A percentile compares a stretch with the other conserved stretches of the same genome.
Conservation (phyloP, 2,113 vertebrate genomes). For the Bolborhynchus lineola region DNA sequence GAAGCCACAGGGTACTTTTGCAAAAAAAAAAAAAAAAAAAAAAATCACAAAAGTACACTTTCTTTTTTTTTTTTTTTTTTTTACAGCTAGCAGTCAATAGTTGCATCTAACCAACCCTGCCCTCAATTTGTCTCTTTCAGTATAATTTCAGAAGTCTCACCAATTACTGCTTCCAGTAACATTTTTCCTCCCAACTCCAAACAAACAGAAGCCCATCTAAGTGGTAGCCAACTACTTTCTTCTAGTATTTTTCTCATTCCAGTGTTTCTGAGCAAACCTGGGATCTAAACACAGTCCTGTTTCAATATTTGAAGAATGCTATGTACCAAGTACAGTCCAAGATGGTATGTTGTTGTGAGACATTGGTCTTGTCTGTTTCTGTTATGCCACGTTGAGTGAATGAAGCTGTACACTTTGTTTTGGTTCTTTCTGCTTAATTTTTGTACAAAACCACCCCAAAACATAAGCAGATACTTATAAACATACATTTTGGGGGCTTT, state of each 20-base stretch:
- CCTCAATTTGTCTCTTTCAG: neutral
- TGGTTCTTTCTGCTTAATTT: neutral
- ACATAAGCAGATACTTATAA: neutral
- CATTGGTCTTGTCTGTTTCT: neutral
- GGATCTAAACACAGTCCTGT: slow-evolving; percentile 23
- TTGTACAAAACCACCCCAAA: neutral
- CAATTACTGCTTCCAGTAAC: slow-evolving; percentile 32
- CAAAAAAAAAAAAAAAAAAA: neutral
- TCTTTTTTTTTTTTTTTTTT: neutral
- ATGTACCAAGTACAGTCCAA: neutral
- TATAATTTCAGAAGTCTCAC: slow-evolving; percentile 38
- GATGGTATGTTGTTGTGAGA: neutral
- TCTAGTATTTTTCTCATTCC: slow-evolving; percentile 9
- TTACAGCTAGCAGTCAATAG: neutral
- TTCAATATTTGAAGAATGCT: slow-evolving; percentile 48
- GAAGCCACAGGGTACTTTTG: slow-evolving; percentile 20
- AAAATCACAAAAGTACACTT: neutral
- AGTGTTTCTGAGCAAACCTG: slow-evolving; percentile 7
- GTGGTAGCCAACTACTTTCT: slow-evolving; percentile 5
- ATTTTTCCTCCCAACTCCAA: neutral
- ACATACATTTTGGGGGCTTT: neutral
- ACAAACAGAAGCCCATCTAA: neutral
- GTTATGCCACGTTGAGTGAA: slow-evolving; percentile 5
- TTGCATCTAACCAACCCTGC: neutral
- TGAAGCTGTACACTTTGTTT: neutral